These are phyloP conservation scores for Lepidochitona cinerea DNA, from an alignment of 2,888 invertebrate species.

Conservation along the genomic window DNA sequence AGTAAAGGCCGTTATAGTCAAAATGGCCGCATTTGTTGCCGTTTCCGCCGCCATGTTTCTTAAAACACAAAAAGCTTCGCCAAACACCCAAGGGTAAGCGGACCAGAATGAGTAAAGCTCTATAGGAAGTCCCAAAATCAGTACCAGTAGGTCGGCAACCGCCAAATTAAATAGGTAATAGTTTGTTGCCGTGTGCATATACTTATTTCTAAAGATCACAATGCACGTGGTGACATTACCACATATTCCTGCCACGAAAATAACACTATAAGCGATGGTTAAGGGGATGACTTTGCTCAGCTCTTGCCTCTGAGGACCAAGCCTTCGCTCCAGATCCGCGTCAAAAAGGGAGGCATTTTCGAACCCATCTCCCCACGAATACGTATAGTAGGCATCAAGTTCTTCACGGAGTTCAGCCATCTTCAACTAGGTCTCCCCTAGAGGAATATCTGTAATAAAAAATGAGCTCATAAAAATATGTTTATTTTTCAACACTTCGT, in stretches of 20 bases:
- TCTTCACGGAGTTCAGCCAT: neutral
- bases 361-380: neutral
- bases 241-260: conserved; percentile 36
- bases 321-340: conserved; percentile 29
- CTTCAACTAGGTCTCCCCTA: too few species aligned
- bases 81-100: conserved; percentile 75
- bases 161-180: conserved; percentile 91
- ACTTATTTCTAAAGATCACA: conserved; percentile 47
- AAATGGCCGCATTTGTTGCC: conserved; percentile 79
- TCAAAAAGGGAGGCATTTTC: neutral
- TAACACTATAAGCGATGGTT: conserved; percentile 28
- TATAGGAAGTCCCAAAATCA: conserved; percentile 85
- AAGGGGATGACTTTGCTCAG: conserved; percentile 46
- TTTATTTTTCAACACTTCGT: too few species aligned
- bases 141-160: conserved; percentile 83
- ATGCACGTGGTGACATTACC: conserved; percentile 48
- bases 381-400: neutral
- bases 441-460: too few species aligned
- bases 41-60: conserved; percentile 87
- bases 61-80: conserved; percentile 83
- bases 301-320: conserved; percentile 42
- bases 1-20: conserved; percentile 87
- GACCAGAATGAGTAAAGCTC: conserved; percentile 77
- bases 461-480: too few species aligned
- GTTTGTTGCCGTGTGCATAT: conserved; percentile 74